Evolutionary conservation across 1,140 invertebrate genomes (phyloP).

Genomic region (Probaryconus sp.): DNA sequence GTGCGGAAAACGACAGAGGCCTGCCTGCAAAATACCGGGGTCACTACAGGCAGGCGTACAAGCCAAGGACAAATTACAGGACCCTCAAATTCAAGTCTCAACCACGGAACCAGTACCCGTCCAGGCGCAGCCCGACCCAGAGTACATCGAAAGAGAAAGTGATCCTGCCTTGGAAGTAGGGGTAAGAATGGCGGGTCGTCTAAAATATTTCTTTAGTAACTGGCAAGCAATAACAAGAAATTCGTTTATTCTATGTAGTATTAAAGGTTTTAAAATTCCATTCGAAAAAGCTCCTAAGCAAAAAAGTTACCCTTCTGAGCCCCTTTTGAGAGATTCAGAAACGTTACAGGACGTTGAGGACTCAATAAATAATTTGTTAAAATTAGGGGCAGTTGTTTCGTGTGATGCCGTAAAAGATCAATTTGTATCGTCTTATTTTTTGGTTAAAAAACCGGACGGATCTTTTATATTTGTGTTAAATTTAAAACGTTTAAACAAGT

Average conservation of each 20-base stretch:
- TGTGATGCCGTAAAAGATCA: neutral
- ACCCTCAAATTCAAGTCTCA: too few relatives aligned
- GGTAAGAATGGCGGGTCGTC: too few relatives aligned
- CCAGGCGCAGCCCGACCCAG: too few relatives aligned
- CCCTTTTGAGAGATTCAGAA: neutral
- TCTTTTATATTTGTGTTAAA: conserved; percentile 4
- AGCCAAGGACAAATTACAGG: too few relatives aligned
- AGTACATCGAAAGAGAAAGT: too few relatives aligned
- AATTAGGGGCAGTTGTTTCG: neutral
- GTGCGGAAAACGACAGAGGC: conserved; percentile 35
- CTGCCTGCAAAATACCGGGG: conserved; percentile 8
- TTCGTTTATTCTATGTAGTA: conserved; percentile 5
- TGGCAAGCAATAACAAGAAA: conserved; percentile 6
- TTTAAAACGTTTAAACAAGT: neutral
- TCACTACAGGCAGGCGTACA: conserved; percentile 20
- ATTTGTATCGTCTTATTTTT: conserved; percentile 2
- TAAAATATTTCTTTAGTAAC: neutral
- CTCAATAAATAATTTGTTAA: neutral
- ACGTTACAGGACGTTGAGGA: neutral
- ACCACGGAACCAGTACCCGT: too few relatives aligned
- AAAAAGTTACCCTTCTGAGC: neutral
- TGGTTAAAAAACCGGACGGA: neutral
- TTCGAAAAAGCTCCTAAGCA: neutral
- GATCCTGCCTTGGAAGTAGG: too few relatives aligned
- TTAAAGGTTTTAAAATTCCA: conserved; percentile 1